These are phyloP conservation scores for Cichladusa arquata DNA, from an alignment of 2,113 vertebrate species.

Conservation along the genomic window DNA sequence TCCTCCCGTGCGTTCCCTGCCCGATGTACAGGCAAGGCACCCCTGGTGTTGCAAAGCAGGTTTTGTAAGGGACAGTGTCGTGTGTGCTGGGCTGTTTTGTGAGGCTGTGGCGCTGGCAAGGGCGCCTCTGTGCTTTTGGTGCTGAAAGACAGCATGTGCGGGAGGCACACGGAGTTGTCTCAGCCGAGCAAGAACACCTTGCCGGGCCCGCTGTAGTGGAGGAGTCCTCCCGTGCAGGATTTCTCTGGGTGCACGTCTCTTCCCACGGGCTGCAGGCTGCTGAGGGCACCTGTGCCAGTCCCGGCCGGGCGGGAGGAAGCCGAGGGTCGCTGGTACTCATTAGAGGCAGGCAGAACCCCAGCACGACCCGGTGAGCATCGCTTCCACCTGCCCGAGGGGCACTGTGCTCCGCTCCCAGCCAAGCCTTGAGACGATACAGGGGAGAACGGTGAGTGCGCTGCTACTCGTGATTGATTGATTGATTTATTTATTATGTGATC, in stretches of 20 bases:
- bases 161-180: neutral
- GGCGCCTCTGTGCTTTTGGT: conserved; percentile 42
- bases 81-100: rapidly evolving
- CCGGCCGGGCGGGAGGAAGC: neutral
- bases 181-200: neutral
- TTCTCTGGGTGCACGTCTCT: neutral
- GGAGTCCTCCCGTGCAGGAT: conserved; percentile 47
- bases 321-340: neutral
- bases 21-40: neutral
- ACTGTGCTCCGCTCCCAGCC: rapidly evolving
- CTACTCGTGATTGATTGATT: neutral
- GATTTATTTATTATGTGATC: neutral
- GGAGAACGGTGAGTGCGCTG: neutral
- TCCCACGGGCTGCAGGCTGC: neutral
- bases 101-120: neutral
- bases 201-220: conserved; percentile 22
- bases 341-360: neutral
- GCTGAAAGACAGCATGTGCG: conserved; percentile 52
- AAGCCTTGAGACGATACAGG: neutral
- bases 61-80: rapidly evolving
- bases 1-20: neutral
- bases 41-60: neutral
- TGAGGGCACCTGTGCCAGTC: too few species aligned
- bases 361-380: neutral
- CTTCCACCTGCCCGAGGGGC: neutral